Evolutionary conservation across 1,140 invertebrate genomes (phyloP).

Genomic region (Latrodectus geometricus): DNA sequence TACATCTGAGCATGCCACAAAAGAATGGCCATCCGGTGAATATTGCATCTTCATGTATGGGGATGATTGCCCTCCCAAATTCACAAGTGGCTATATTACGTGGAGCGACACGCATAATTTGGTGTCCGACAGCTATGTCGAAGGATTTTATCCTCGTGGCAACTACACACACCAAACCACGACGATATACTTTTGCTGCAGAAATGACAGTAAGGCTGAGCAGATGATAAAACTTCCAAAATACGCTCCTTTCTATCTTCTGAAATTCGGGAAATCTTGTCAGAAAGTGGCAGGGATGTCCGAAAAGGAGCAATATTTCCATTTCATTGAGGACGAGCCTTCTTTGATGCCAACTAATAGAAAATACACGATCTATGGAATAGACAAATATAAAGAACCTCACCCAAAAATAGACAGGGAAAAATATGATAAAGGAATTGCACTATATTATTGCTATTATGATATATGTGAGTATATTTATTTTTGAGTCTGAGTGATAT

Average conservation of each 20-base stretch:
- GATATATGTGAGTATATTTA: constrained; percentile 61
- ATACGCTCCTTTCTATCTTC: constrained; percentile 64
- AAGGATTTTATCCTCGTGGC: constrained; percentile 35
- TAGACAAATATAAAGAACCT: constrained; percentile 55
- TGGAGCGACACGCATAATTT: constrained; percentile 46
- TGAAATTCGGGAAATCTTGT: constrained; percentile 64
- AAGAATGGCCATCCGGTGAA: constrained; percentile 63
- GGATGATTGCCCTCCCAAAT: constrained; percentile 63
- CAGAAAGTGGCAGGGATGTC: constrained; percentile 65
- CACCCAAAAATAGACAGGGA: constrained; percentile 63
- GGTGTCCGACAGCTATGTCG: constrained; percentile 19
- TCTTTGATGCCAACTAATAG: not conserved
- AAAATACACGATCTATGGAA: not conserved
- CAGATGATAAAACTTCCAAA: constrained; percentile 63
- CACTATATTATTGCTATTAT: constrained; percentile 66
- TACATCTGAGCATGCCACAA: not conserved
- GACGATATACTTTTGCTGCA: constrained; percentile 65
- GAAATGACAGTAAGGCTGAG: constrained; percentile 63
- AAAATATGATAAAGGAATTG: constrained; percentile 64
- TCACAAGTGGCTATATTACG: constrained; percentile 63
- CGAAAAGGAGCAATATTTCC: constrained; percentile 64
- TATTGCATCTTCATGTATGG: constrained; percentile 66
- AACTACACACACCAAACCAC: constrained; percentile 64
- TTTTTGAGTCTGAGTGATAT: no score
- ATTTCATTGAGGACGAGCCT: constrained; percentile 64